Evolutionary conservation across 37 sponge, comb jelly and placozoan species (phyloP), one percentile per base, ranked within the genome.

Genomic region (Aplysina aerophoba): DNA sequence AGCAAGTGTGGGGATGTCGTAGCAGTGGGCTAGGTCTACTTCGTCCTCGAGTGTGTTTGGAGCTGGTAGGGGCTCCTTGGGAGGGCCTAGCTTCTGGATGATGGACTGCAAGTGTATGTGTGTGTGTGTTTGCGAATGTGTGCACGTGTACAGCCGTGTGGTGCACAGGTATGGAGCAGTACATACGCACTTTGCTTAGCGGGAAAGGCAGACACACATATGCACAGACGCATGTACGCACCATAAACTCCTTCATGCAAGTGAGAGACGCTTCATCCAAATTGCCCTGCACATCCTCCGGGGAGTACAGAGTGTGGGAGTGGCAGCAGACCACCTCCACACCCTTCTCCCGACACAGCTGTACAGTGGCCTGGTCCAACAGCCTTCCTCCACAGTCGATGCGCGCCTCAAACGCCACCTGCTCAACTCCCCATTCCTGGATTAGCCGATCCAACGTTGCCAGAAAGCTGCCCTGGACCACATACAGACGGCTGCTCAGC

Each of bases 341-440:
- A 24, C 78, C 78, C 53, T 24, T 75, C 37, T 24, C 54, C 37
- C 14, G 53, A 31, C 81, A 81, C 81, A 33, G 34, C 27, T 73
- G 73, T 14, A 41, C 11, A 19, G 40, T 50, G 44, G 44, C 37
- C 78, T 75, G 54, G 25, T 75, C 78, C 53, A 53, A 14, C 21
- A 75, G 20, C n/a, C 20, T 75, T 5, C 78, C 78, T 8, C 78
- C 53, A 21, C 54, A 8, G 54, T 75, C 78, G 21, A 75, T 24
- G 25, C 25, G 78, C 3, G 53, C 61, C 81, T 93, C 89, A 37
- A 72, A 93, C 3, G 80, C 54, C 27, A 93, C 40, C 25, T 59
- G n/a, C 34, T 39, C 65, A n/a, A 89, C 93, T 17, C 84, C 87
- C 93, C 93, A 93, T 22, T 87, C 60, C 0, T n/a, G 20, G 61